Conservation (phyloP, 1,140 invertebrate species). For the Anoplolepis gracilipes region DNA sequence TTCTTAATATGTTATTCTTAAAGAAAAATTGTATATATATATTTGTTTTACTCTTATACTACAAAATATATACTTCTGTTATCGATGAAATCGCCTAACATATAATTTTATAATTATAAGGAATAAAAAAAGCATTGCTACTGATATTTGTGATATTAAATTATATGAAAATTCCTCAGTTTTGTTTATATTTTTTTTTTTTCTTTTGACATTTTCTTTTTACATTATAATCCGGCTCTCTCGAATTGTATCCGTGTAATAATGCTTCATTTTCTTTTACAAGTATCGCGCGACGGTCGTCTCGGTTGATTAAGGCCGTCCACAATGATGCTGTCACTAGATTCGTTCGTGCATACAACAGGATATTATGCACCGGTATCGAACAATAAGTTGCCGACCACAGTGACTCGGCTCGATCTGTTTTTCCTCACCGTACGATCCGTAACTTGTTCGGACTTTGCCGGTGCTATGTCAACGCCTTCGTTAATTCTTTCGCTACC, state of each 20-base stretch:
- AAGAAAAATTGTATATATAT: not conserved
- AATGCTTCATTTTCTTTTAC: conserved; percentile 61
- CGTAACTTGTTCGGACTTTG: conserved; percentile 32
- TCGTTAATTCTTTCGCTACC: conserved; percentile 56
- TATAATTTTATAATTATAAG: not conserved
- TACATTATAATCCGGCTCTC: conserved; percentile 11
- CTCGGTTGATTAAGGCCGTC: conserved; percentile 71
- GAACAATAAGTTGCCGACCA: conserved; percentile 82
- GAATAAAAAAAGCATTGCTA: not conserved
- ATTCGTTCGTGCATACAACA: conserved; percentile 83
- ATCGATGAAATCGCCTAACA: not conserved
- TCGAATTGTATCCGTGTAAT: conserved; percentile 35
- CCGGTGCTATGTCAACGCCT: conserved; percentile 48
- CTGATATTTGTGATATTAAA: conserved; percentile 8
- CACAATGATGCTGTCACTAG: conserved; percentile 78
- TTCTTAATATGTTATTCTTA: not conserved
- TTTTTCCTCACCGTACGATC: conserved; percentile 50
- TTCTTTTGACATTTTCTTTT: not conserved
- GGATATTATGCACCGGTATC: conserved; percentile 81
- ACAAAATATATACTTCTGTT: not conserved
- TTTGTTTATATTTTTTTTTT: not conserved
- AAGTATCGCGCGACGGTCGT: conserved; percentile 34
- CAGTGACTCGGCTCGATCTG: conserved; percentile 73
- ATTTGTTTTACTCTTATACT: not conserved
- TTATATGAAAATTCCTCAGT: not conserved